Evolutionary conservation across 2,888 invertebrate genomes (phyloP).

Genomic region (Tetragnatha montana): DNA sequence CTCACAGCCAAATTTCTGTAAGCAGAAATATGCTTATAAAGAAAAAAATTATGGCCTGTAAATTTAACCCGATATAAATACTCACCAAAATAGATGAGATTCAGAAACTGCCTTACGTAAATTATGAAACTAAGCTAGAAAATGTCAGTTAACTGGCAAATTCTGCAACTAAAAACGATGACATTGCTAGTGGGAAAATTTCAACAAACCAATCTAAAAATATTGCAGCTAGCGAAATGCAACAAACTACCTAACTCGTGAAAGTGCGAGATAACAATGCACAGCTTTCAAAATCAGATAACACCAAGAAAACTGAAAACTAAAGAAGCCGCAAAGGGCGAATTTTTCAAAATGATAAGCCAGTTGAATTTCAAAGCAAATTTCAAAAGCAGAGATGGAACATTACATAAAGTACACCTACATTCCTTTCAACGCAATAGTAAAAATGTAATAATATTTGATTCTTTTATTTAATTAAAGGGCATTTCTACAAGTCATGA

Average conservation of each 20-base stretch:
- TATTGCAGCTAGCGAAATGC: neutral
- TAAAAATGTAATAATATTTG: too few relatives aligned
- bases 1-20: too few relatives aligned
- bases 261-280: neutral
- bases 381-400: neutral
- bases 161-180: neutral
- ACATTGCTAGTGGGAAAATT: neutral
- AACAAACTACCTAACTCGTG: neutral
- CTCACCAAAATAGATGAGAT: too few relatives aligned
- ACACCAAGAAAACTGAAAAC: neutral
- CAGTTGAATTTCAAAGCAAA: neutral
- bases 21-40: too few relatives aligned
- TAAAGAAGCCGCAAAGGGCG: neutral
- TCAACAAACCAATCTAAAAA: neutral
- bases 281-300: slow-evolving; percentile 1
- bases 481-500: too few relatives aligned
- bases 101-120: too few relatives aligned
- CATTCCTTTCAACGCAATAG: too few relatives aligned
- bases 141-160: neutral
- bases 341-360: neutral
- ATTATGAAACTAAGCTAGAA: too few relatives aligned
- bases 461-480: too few relatives aligned
- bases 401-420: neutral
- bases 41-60: too few relatives aligned
- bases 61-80: too few relatives aligned